These are phyloP conservation scores for Yponomeuta sedellus DNA, from an alignment of 2,888 invertebrate species.

Conservation along the genomic window DNA sequence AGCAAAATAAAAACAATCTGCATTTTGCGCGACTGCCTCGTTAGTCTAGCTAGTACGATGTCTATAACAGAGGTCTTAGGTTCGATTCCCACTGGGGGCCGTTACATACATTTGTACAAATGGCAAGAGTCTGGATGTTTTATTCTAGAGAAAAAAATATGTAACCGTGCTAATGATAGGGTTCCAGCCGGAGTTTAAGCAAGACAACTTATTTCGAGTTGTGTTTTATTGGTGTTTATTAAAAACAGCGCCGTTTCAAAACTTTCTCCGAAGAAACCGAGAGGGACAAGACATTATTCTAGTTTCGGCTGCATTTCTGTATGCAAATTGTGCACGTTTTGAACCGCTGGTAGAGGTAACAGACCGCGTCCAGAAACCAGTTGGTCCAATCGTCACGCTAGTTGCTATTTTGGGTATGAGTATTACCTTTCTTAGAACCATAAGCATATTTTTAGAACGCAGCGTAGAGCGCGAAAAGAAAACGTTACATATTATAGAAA, in stretches of 20 bases:
- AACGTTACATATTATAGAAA: too few species aligned
- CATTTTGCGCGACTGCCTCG: too few species aligned
- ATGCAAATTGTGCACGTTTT: conserved; percentile 3
- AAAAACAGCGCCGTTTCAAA: neutral
- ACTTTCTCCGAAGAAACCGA: neutral
- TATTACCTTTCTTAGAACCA: neutral
- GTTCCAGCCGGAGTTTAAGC: too few species aligned
- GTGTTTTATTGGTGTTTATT: neutral
- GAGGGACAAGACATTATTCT: neutral
- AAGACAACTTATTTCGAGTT: neutral
- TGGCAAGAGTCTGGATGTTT: too few species aligned
- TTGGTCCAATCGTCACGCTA: conserved; percentile 5
- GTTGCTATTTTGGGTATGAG: neutral
- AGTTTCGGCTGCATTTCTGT: conserved; percentile 3
- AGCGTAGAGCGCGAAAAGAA: too few species aligned
- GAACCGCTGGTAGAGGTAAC: neutral
- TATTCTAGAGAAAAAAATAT: too few species aligned
- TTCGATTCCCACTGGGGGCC: too few species aligned
- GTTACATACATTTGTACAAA: too few species aligned
- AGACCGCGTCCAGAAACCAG: neutral
- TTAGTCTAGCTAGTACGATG: too few species aligned
- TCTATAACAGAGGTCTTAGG: too few species aligned
- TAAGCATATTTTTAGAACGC: neutral
- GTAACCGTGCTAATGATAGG: too few species aligned
- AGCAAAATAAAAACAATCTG: too few species aligned